Evolutionary conservation across 2,113 vertebrate genomes (phyloP), one percentile per base, ranked within the genome.

Genomic region (Sylvilagus bachmani): DNA sequence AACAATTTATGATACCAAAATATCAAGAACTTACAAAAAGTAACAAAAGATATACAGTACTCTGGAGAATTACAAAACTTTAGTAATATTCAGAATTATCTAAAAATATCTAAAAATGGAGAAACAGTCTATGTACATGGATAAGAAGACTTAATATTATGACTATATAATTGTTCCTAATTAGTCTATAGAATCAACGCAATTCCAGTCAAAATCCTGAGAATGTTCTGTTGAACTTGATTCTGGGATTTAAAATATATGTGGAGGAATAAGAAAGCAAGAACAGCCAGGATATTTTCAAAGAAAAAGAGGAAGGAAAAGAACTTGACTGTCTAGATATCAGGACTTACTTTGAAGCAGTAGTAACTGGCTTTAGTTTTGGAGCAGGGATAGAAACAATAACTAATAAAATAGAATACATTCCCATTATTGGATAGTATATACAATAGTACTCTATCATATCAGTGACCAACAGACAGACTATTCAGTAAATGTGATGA

Each of bases 171-270:
- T 81, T 85, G n/a, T 91, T 73, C 10, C 22, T 93, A 51, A 69
- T 36, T n/a, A 66, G 36, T 38, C 71, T 44, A 17, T 19, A 44
- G 19, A 74, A 7, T 77, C 70, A 71, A 17, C 66, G 49, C 16
- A 77, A 74, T 79, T 89, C 51, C 25, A 69, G 36, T 53, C 53
- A 85, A 92, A 58, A 86, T 89, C 24, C 38, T 14, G 21, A 70
- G 24, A 70, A 22, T 55, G 89, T 80, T 91, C 85, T 85, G 5
- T n/a, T 86, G 36, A 71, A 73, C 62, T 89, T 95, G 16, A 79
- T 83, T 31, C 25, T 11, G 71, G 71, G 27, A 86, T 61, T 90
- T 55, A 88, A 93, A 90, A 91, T 91, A 58, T 73, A 86, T 49
- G 44, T 24, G 29, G 69, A 95, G 27, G 62, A 89, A 95, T 64